These are phyloP conservation scores for Saxidomus purpurata DNA, from an alignment of 1,140 invertebrate species.

Conservation along the genomic window DNA sequence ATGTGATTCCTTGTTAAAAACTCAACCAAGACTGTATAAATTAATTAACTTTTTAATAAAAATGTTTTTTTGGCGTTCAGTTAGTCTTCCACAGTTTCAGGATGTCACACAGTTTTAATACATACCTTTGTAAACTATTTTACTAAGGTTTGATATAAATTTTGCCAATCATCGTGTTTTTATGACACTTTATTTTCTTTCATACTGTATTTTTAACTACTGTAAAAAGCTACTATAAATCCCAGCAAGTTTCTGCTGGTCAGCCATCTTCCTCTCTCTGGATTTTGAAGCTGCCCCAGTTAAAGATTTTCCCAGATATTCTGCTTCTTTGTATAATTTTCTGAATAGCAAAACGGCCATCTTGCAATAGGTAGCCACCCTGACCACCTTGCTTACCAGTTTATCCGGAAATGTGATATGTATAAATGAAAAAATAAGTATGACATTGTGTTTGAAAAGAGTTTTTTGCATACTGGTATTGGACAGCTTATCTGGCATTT, in stretches of 20 bases:
- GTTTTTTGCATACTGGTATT: too few species aligned
- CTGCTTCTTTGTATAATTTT: slow-evolving; percentile 23
- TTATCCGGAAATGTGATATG: not conserved
- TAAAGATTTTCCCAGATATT: slow-evolving; percentile 31
- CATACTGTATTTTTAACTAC: too few species aligned
- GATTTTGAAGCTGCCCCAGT: slow-evolving; percentile 32
- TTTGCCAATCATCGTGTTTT: too few species aligned
- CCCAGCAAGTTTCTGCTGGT: not conserved
- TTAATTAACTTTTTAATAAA: not conserved
- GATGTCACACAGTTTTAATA: slow-evolving; percentile 24
- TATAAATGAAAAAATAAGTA: too few species aligned
- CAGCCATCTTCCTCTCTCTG: not conserved
- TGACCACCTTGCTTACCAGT: not conserved
- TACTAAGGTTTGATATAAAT: too few species aligned
- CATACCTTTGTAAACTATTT: too few species aligned
- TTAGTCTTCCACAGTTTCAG: slow-evolving; percentile 1
- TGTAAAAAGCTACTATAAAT: slow-evolving; percentile 42
- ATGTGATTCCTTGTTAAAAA: not conserved
- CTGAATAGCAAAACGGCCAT: slow-evolving; percentile 19
- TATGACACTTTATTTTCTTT: too few species aligned
- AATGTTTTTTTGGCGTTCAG: not conserved
- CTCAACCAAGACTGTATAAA: not conserved
- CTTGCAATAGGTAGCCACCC: not conserved
- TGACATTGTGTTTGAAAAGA: too few species aligned
- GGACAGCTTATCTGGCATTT: too few species aligned